Base-by-base conservation (phyloP, 2,888 invertebrate genomes). In the Morinoia aosen region DNA sequence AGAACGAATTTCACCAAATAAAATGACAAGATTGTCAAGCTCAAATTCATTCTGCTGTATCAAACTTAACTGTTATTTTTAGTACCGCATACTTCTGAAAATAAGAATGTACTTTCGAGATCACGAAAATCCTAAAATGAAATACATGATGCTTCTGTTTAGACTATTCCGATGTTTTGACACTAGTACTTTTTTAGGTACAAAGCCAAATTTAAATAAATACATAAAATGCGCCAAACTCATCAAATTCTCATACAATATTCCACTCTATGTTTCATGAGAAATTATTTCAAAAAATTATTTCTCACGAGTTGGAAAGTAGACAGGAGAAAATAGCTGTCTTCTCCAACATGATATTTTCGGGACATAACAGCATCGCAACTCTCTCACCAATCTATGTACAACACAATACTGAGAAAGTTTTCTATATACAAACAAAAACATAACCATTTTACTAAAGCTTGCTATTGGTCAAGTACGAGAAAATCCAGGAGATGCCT, bases 401-500 rank as follows among this genome's bases (percentile, higher is more conserved):
- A 76, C 12, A 25, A 33, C 76, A 76, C 8, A 10, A 10, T 33
- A 76, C 25, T 33, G 33, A 16, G 33, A 76, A 25, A 19, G 33
- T 76, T 33, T 19, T 16, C 8, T 16, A 3, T 25, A 16, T 33
- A 76, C 8, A 76, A 16, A 76, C 76, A 33, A 76, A 33, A 33
- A 33, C 48, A 48, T 48, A 76, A 76, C 16, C 12, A 90, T 40
- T 39, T 90, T 14, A 40, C 16, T n/a, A 64, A 12, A 95, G 40
- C 7, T 64, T 95, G 64, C 95, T 64, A 48, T 95, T 95, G 33
- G 57, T 64, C 48, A 95, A 95, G 64, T 61, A 39, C 11, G 95
- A 95, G 39, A 95, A 95, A 2, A 95, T 19, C 58, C 58, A 95
- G 5, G 95, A 95, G 57, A 95, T 19, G n/a, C 95, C 95, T 64